Conservation (phyloP, 1,140 invertebrate genomes). For the Dermatophagoides farinae region DNA sequence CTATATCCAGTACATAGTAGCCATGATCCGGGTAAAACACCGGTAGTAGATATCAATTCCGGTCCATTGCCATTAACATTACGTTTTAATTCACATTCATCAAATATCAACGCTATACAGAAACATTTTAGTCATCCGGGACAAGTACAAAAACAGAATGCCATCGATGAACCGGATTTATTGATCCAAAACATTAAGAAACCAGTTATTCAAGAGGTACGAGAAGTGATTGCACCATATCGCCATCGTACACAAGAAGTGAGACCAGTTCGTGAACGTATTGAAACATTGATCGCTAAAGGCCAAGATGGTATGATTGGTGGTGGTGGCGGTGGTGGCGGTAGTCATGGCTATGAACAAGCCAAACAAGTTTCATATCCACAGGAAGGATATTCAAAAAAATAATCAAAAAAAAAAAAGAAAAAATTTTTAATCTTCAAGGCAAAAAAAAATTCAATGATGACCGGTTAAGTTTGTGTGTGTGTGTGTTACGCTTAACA, state of each 20-base stretch:
- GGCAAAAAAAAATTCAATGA: too few relatives aligned
- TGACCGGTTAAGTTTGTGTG: too few relatives aligned
- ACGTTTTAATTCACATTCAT: constrained; percentile 4
- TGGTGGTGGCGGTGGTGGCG: neutral
- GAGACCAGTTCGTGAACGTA: constrained; percentile 1
- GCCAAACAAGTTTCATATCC: neutral
- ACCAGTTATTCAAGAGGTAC: constrained; percentile 7
- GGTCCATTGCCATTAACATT: constrained; percentile 6
- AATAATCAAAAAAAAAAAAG: neutral
- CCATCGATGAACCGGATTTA: constrained; percentile 2
- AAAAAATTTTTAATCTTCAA: neutral
- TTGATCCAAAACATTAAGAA: constrained; percentile 9
- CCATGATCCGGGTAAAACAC: neutral
- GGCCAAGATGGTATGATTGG: neutral
- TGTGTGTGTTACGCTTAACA: too few relatives aligned
- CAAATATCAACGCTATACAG: neutral
- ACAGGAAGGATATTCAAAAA: neutral
- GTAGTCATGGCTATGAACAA: neutral
- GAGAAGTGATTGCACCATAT: constrained; percentile 1
- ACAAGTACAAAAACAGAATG: neutral
- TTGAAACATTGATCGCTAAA: constrained; percentile 5
- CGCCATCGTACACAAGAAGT: constrained; percentile 7
- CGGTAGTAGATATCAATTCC: constrained; percentile 1
- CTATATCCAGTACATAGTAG: neutral
- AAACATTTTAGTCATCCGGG: constrained; percentile 1